Conservation (phyloP, 1,140 invertebrate genomes). For the Anastrepha obliqua region DNA sequence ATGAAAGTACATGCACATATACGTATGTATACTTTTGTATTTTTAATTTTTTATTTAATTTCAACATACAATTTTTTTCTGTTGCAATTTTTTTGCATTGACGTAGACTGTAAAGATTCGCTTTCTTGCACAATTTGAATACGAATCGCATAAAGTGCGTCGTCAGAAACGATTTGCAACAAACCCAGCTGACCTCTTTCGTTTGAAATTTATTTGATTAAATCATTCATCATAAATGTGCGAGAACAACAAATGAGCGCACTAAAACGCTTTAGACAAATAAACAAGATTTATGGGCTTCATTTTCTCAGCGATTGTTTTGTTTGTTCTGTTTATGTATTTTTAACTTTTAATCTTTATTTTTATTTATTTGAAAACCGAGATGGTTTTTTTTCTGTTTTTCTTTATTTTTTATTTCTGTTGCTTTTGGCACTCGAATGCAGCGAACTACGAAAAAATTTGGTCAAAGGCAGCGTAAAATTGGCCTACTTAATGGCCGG, state of each 20-base stretch:
- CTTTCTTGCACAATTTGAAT: no score
- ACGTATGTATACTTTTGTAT: no score
- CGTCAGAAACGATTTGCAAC: background rate
- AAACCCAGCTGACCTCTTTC: background rate
- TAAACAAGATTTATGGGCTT: constrained; percentile 10
- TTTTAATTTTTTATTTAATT: no score
- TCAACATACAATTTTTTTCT: no score
- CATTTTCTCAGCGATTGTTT: background rate
- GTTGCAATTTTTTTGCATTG: no score
- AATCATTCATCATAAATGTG: constrained; percentile 48
- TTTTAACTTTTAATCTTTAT: no score
- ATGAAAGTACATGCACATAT: background rate
- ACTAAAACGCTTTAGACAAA: background rate
- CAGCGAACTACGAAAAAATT: background rate
- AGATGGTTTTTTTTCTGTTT: no score
- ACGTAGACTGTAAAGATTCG: no score
- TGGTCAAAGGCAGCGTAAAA: background rate
- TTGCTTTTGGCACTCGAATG: background rate
- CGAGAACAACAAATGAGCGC: background rate
- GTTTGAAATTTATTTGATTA: constrained; percentile 17
- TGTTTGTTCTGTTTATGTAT: no score
- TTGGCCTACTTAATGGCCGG: background rate
- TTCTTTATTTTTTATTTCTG: no score
- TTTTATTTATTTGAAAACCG: background rate
- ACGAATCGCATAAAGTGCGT: background rate